Percentiles rank a stretch among this genome's conserved stretches.
Evolutionary conservation across 2,113 vertebrate genomes (phyloP).

Genomic region (Cynoglossus semilaevis): DNA sequence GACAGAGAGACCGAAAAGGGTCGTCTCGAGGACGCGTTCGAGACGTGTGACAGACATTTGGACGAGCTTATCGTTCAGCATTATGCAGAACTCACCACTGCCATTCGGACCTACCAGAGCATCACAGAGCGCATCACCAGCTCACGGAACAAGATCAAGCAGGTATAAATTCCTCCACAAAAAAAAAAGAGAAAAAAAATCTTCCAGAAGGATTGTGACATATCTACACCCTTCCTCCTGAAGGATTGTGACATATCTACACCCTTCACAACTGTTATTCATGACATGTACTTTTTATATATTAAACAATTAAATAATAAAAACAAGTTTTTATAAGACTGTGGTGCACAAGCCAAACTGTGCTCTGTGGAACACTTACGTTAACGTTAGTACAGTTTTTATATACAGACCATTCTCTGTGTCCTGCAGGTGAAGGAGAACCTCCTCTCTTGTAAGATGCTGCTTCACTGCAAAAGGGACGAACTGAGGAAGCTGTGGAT

Average conservation of each 20-base stretch:
- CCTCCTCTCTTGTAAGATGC: conserved; percentile 96
- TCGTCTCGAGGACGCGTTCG: conserved; percentile 93
- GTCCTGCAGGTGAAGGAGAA: conserved; percentile 92
- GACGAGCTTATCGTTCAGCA: conserved; percentile 94
- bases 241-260: too few species aligned
- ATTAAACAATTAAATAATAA: too few species aligned
- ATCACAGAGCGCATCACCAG: conserved; percentile 97
- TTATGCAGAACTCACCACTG: conserved; percentile 93
- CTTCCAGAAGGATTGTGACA: neutral
- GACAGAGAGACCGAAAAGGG: conserved; percentile 94
- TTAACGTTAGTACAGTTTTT: too few species aligned
- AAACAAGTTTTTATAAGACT: too few species aligned
- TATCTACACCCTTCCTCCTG: too few species aligned
- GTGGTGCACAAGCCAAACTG: too few species aligned
- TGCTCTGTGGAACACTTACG: too few species aligned
- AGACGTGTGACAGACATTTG: conserved; percentile 90
- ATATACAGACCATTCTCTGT: neutral
- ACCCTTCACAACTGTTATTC: too few species aligned
- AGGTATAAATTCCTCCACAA: conserved; percentile 69
- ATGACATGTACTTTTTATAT: too few species aligned
- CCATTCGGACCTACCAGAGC: conserved; percentile 97
- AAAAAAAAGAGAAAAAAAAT: neutral
- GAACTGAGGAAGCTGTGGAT: conserved; percentile 98
- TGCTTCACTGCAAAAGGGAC: conserved; percentile 95
- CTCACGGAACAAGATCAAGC: conserved; percentile 96